Conservation (phyloP, 2,113 vertebrate genomes). For the Hippopotamus amphibius region DNA sequence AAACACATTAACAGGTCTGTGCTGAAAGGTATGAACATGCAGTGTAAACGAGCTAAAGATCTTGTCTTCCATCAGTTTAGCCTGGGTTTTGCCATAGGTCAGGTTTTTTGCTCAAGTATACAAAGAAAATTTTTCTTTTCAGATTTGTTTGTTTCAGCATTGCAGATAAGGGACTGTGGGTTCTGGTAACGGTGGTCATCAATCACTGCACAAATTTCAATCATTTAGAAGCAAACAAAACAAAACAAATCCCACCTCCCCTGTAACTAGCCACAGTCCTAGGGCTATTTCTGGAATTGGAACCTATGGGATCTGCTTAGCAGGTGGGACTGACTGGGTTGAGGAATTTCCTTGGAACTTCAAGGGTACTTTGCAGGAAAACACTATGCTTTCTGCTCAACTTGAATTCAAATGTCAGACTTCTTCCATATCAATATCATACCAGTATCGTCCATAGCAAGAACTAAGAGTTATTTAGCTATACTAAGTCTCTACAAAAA, state of each 20-base stretch:
- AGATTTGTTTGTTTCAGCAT: background rate
- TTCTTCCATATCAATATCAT: background rate
- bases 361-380: constrained; percentile 26
- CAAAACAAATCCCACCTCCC: background rate
- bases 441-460: background rate
- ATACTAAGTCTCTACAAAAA: constrained; percentile 26
- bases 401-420: background rate
- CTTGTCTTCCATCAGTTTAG: background rate
- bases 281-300: background rate
- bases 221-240: constrained; percentile 20
- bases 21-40: background rate
- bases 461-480: background rate
- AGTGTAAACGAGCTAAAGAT: background rate
- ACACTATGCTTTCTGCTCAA: background rate
- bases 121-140: background rate
- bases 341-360: constrained; percentile 23
- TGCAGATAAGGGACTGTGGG: background rate
- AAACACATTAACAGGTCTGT: background rate
- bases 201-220: background rate
- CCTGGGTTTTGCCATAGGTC: background rate
- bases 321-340: background rate
- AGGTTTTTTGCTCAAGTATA: constrained; percentile 5
- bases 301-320: background rate
- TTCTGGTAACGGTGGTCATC: background rate
- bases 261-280: background rate